Base-by-base conservation (phyloP, 2,797 vertebrate genomes). In the Rhynchotus rufescens region DNA sequence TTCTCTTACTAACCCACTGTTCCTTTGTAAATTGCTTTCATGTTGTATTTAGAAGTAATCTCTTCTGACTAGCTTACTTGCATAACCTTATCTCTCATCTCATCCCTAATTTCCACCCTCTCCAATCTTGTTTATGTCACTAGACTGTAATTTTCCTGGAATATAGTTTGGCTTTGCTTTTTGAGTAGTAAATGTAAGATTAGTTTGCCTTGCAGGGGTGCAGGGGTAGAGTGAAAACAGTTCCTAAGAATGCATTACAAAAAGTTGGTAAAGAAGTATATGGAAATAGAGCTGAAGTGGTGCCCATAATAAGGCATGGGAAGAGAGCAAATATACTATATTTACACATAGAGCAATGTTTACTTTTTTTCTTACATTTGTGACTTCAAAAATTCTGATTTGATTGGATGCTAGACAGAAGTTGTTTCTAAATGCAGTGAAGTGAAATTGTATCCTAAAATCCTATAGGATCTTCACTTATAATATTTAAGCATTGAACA, bases 201-300 rank as follows among this genome's bases (percentile, higher is more conserved):
- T 45, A 5, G 16, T 76, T 51, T 86, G n/a, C 34, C 17, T 76
- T 47, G 38, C 9, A 32, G 0, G 0, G 38, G 4, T 22, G 13
- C 22, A 76, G 78, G 28, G 51, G 7, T 59, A 28, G 15, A 47
- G 20, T 61, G 38, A 38, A 84, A 86, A 40, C 10, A 47, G 12
- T 62, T 80, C n/a, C 6, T 60, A 23, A 17, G 5, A 14, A 32
- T 2, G 1, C 59, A 3, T 2, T 26, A 7, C n/a, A 15, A 38
- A 64, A 82, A 82, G 34, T 19, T 56, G 52, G 17, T 56, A n/a
- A n/a, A 56, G 28, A 85, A 60, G 7, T 38, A 1, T 26, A 4
- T 82, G 72, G 32, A 68, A 88, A 65, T 82, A 51, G 52, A 40
- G 21, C 23, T 38, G 13, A 64, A 68, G 17, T 40, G 16, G 52